Evolutionary conservation across 1,140 invertebrate species (phyloP), one percentile per base, ranked within the genome.

Genomic region (Apis mellifera): DNA sequence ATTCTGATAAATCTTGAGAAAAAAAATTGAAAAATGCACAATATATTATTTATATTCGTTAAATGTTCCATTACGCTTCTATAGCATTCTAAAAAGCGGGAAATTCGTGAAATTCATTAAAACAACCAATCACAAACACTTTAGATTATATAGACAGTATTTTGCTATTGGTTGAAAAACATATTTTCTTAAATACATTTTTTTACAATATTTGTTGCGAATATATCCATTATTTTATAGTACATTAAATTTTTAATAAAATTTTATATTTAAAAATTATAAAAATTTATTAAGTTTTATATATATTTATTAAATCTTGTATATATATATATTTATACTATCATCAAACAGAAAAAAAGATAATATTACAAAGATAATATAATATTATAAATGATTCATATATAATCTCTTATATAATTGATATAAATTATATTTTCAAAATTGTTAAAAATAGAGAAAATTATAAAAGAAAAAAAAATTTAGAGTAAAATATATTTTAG

Each of bases 31-130:
- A 88, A 52, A 75, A 82, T 65, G 57, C 84, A 84, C 81, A 81
- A 66, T 88, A 62, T 69, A 86, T 89, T 88, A 89, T 89, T 89
- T 89, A 78, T 84, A 78, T 86, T 75, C 82, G 23, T 78, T 32
- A 71, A 55, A 75, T 55, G 52, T 69, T 70, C 69, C 66, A 57
- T 70, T 78, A 78, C n/a, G n/a, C 74, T 82, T 42, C 74, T 60
- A 9, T 42, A 64, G 50, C 57, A 50, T 52, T 72, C 59, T 62
- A 57, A 57, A 57, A 81, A 84, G 83, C 83, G 83, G 83, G 83
- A 84, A 84, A 71, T 55, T 52, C 71, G 23, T 64, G 78, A 32
- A 50, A 76, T 54, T 19, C 17, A 23, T 50, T 65, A 48, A 0
- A 54, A 59, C 50, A 23, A 81, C 78, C 83, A 84, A 84, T 84